Evolutionary conservation across 1,140 invertebrate species (phyloP), one percentile per base, ranked within the genome.

Genomic region (Cecropterus lyciades): DNA sequence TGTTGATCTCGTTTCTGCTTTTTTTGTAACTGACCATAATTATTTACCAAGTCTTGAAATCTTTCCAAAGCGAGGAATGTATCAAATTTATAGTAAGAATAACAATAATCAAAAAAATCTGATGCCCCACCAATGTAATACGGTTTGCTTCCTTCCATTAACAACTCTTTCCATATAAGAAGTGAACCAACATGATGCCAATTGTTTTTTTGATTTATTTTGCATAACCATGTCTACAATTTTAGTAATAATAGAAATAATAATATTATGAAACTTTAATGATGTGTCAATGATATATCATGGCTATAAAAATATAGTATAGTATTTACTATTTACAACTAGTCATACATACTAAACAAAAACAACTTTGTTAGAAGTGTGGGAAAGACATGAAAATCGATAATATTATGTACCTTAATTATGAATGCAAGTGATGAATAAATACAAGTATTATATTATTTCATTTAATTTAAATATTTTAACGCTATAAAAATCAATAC

Each of bases 51-150:
- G 51, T 84, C 80, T 64, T 87, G 65, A 62, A 92, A 87, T 71
- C 92, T 91, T 13, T 89, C 80, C 57, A 79, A 76, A 9, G 84
- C 52, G 27, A 93, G 73, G 65, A 85, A 82, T 6, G 84, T 82
- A 76, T 93, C 88, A 55, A 94, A 82, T n/a, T 91, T 80, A 71
- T 94, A 94, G 82, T 94, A 94, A 37, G 93, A 93, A 77, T 92
- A 86, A 65, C 89, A 92, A 68, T 93, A 93, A 70, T 94, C 93
- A 74, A 92, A 91, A 84, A 94, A 94, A 53, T 94, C 89, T 24
- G 86, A 70, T 15, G 91, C 76, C 9, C 91, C 91, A n/a, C 93
- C 93, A 42, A 94, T 92, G 56, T 93, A 92, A 72, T 81, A 77
- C 9, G 89, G 75, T 74, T 91, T 92, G 42, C 93, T 92, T 8